phyloP scores from a whole-genome alignment of 2,797 vertebrate genomes.

The Lates japonicus region DNA sequence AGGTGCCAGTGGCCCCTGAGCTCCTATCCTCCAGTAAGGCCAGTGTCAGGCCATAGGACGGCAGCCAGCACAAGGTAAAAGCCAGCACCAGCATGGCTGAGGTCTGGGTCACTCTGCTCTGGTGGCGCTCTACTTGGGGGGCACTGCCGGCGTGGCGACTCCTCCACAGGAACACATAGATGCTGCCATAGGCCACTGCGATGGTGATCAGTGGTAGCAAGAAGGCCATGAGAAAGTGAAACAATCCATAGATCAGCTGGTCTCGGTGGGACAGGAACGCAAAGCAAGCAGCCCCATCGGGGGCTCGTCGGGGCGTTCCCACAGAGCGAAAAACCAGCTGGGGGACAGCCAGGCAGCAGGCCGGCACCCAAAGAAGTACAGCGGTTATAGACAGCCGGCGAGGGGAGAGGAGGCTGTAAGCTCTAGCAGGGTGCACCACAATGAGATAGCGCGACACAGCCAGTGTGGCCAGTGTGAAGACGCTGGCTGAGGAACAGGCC shows the following conservation, averaged over 20 bases:
- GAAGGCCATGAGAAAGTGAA: constrained; percentile 84
- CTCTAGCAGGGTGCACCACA: constrained; percentile 80
- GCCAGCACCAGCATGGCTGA: constrained; percentile 85
- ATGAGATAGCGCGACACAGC: constrained; percentile 84
- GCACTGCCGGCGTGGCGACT: constrained; percentile 46
- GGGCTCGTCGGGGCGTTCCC: not conserved
- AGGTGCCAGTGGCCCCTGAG: constrained; percentile 75
- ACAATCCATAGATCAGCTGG: constrained; percentile 82
- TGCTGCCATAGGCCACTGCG: constrained; percentile 78
- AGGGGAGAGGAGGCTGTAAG: constrained; percentile 74
- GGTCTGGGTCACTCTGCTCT: constrained; percentile 85
- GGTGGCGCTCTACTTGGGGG: constrained; percentile 85
- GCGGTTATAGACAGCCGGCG: constrained; percentile 58
- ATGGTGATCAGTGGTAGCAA: constrained; percentile 82
- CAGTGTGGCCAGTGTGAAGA: constrained; percentile 82
- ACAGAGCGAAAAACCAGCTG: constrained; percentile 83
- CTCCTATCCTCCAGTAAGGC: constrained; percentile 62
- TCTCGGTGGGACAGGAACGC: constrained; percentile 75
- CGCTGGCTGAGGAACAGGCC: constrained; percentile 80
- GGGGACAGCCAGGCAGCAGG: constrained; percentile 78
- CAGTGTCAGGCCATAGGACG: constrained; percentile 84
- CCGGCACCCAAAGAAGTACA: constrained; percentile 80
- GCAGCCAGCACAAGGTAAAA: constrained; percentile 88
- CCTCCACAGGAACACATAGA: constrained; percentile 81
- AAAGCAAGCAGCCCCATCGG: constrained; percentile 77